phyloP scores from a whole-genome alignment of 2,888 invertebrate genomes.

The Idaea biselata region DNA sequence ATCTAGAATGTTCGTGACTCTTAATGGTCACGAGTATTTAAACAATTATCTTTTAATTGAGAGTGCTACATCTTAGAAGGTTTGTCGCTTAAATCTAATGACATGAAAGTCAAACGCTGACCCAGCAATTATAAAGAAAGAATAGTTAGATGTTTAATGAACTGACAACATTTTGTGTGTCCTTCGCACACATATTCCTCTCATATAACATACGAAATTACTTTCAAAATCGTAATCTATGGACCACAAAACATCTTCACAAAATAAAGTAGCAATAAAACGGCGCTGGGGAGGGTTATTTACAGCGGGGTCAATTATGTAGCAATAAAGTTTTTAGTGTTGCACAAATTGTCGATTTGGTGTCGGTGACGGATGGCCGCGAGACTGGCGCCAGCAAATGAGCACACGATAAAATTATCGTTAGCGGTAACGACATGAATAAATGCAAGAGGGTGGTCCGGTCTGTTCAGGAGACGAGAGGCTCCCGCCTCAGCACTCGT shows the following conservation, averaged over 20 bases:
- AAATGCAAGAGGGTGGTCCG: constrained; percentile 78
- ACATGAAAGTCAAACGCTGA: no score
- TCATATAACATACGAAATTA: not conserved
- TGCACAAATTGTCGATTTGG: constrained; percentile 78
- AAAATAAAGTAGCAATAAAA: constrained; percentile 51
- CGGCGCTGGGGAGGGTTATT: constrained; percentile 55
- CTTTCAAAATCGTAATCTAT: not conserved
- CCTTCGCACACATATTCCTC: constrained; percentile 9
- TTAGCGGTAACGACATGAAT: constrained; percentile 82
- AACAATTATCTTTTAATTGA: no score
- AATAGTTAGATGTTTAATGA: not conserved
- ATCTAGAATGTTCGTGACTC: no score
- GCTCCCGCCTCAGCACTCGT: constrained; percentile 56
- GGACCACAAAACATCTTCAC: constrained; percentile 5
- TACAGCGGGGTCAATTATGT: constrained; percentile 75
- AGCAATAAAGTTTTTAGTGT: constrained; percentile 78
- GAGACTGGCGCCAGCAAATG: constrained; percentile 79
- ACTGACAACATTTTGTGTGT: not conserved
- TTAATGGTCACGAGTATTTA: no score
- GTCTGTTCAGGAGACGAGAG: constrained; percentile 46
- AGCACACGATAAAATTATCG: constrained; percentile 82
- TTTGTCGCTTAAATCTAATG: no score
- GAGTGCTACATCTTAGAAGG: no score
- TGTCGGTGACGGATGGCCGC: constrained; percentile 75
- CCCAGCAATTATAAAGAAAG: no score